Evolutionary conservation across 2,113 vertebrate genomes (phyloP).

Genomic region (Smithornis capensis): DNA sequence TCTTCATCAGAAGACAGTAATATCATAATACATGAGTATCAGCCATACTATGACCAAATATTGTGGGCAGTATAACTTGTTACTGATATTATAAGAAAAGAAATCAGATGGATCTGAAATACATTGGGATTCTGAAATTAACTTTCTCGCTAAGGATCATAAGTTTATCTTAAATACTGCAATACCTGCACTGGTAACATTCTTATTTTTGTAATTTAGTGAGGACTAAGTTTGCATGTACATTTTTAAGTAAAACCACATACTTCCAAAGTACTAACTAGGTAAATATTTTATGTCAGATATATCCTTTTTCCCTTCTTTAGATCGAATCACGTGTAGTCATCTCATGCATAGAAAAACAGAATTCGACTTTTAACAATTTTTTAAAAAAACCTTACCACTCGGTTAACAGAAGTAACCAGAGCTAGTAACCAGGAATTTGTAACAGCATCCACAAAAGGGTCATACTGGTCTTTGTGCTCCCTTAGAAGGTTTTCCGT

Average conservation of each 20-base stretch:
- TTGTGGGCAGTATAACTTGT: not conserved
- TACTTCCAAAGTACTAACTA: not conserved
- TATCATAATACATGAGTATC: accelerated
- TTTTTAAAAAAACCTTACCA: not conserved
- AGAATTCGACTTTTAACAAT: not conserved
- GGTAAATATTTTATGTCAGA: not conserved
- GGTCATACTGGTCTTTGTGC: not conserved
- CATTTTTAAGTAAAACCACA: not conserved
- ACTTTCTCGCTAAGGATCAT: not conserved
- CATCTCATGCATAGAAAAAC: not conserved
- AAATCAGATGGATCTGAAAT: not conserved
- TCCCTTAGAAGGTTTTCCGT: not conserved
- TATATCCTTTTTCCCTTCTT: not conserved
- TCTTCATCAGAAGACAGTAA: not conserved
- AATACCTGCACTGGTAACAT: not conserved
- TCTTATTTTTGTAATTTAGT: not conserved
- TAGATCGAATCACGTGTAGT: not conserved
- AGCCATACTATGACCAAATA: not conserved
- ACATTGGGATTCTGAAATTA: not conserved
- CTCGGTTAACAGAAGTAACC: not conserved
- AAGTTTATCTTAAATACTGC: not conserved
- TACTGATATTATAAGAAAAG: not conserved
- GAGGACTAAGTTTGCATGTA: not conserved
- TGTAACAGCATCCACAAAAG: not conserved
- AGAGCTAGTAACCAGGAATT: not conserved